Evolutionary conservation across 2,113 vertebrate species (phyloP).

Genomic region (Bos indicus): DNA sequence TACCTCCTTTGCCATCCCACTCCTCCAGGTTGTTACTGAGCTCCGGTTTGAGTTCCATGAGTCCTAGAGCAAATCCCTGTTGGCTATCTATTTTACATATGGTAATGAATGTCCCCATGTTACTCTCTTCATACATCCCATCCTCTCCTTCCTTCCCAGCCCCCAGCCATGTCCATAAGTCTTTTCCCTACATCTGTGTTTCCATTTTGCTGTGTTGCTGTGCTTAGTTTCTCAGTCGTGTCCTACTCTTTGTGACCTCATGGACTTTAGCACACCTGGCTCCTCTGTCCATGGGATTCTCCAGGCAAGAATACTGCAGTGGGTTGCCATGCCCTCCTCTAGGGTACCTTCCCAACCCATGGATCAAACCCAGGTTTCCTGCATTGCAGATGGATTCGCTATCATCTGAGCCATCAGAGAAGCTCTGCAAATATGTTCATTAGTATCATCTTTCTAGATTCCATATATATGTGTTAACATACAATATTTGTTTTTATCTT

Average conservation of each 20-base stretch:
- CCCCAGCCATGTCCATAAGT: neutral
- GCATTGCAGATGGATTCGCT: neutral
- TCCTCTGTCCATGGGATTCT: neutral
- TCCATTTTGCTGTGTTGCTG: neutral
- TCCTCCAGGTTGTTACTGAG: neutral
- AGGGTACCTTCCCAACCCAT: neutral
- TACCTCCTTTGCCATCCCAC: neutral
- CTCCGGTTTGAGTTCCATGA: neutral
- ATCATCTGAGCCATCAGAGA: neutral
- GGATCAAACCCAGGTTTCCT: neutral
- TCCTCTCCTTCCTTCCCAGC: neutral
- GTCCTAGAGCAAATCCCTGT: neutral
- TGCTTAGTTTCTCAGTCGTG: neutral
- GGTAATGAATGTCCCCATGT: neutral
- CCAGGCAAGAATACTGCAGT: neutral
- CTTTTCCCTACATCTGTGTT: neutral
- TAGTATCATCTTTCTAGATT: neutral
- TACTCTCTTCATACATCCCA: neutral
- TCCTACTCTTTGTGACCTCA: neutral
- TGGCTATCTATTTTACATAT: neutral
- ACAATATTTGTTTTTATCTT: neutral
- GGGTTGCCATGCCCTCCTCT: neutral
- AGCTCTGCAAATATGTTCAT: neutral
- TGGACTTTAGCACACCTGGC: neutral
- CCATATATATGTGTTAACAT: neutral